Base-by-base conservation (phyloP, 1,140 invertebrate genomes). In the Mizuhopecten yessoensis region DNA sequence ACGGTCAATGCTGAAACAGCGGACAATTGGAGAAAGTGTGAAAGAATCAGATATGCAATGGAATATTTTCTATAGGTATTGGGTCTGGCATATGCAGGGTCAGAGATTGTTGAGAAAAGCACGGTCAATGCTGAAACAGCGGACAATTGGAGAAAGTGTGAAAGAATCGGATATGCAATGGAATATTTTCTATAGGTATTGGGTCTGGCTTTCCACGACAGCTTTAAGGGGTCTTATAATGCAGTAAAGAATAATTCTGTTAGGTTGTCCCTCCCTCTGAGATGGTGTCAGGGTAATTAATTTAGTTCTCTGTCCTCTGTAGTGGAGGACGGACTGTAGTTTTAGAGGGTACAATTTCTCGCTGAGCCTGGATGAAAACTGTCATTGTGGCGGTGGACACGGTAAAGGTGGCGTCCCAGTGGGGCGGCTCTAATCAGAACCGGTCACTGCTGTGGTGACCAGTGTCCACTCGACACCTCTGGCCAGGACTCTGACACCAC, bases 381-480 rank as follows among this genome's bases (percentile, higher is more conserved):
- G 57, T 75, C n/a, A 75, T 75, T 75, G 57, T 29, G 57, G n/a
- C 57, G 5, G n/a, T 29, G n/a, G 57, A 75, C 57, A 75, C 57
- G 17, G 23, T 29, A 75, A 75, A 75, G 23, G 57, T 75, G 57
- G 57, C 11, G 2, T 17, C 57, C n/a, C n/a, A 5, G 57, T 29
- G 23, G 57, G 57, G 17, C 23, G n/a, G n/a, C n/a, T 29, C 57
- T 75, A 75, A 75, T 75, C 57, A 75, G 57, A 17, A 29, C 7
- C 57, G 57, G n/a, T 75, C 57, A 75, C 57, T 75, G 57, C 57
- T 75, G 57, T 7, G 57, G n/a, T 75, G 57, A 29, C 57, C 57
- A 75, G 57, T 75, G 57, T 75, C 57, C 57, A 75, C 57, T 75
- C 57, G n/a, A 75, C 57, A 75, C 57, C 57, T 75, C 57, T 75